Evolutionary conservation across 2,797 vertebrate species (phyloP).

Genomic region (Microctenopoma steveboyesi): DNA sequence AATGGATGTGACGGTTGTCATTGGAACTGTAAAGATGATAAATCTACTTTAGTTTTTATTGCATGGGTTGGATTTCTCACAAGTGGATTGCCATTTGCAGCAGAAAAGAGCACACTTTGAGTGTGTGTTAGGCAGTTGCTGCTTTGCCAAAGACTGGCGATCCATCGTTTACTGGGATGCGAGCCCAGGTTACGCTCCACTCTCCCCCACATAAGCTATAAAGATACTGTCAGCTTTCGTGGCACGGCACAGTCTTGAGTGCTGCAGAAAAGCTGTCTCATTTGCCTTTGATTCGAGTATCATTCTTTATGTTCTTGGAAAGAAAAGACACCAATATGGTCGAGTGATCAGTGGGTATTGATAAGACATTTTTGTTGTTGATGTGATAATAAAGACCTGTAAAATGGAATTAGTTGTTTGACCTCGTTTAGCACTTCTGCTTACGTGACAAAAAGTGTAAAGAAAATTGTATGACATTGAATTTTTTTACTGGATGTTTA

Average conservation of each 20-base stretch:
- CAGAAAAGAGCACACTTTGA: conserved; percentile 51
- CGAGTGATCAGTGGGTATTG: conserved; percentile 22
- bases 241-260: conserved; percentile 47
- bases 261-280: conserved; percentile 58
- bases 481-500: background rate
- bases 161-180: conserved; percentile 76
- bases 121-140: conserved; percentile 69
- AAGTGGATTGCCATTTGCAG: conserved; percentile 58
- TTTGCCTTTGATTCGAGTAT: conserved; percentile 51
- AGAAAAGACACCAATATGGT: conserved; percentile 27
- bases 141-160: conserved; percentile 67
- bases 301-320: conserved; percentile 34
- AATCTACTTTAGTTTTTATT: conserved; percentile 53
- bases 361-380: conserved; percentile 10
- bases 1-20: conserved; percentile 32
- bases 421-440: conserved; percentile 61
- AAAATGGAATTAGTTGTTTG: conserved; percentile 31
- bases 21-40: conserved; percentile 20
- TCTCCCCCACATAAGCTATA: conserved; percentile 59
- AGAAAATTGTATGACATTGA: background rate
- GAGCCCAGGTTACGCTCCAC: conserved; percentile 71
- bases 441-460: conserved; percentile 10
- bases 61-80: conserved; percentile 58
- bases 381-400: conserved; percentile 34
- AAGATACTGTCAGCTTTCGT: conserved; percentile 73